Evolutionary conservation across 2,888 invertebrate genomes (phyloP), one percentile per base, ranked within the genome.

Genomic region (Aporophyla nigra): DNA sequence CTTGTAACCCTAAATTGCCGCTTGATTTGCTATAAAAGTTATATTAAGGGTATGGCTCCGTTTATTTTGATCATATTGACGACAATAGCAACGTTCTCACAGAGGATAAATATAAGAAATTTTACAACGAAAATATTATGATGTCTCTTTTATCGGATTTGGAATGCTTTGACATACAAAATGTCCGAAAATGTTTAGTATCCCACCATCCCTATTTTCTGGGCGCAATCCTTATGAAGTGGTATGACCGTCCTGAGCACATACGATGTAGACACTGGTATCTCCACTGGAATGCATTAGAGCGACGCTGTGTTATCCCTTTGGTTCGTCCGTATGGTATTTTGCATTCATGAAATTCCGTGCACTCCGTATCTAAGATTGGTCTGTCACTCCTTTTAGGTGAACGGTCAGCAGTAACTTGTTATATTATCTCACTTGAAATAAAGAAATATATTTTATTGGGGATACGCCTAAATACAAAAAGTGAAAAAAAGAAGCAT

Each of bases 261-360:
- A 77, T 59, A n/a, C 43, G n/a, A 58, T 33, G 68, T 59, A 16
- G 43, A 49, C 24, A 59, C n/a, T 40, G 6, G 10, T 24, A 19
- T 49, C 27, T 33, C 27, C 46, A 46, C 12, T 27, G 53, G 19
- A 62, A 71, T 56, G 27, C 54, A 71, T 40, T 6, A 54, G n/a
- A 27, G 54, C 62, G 21, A 16, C 43, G 24, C 24, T 43, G 12
- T 33, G 19, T 10, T 51, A 62, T 78, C 27, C 71, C 62, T 58
- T 78, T 71, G 63, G 56, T 24, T 63, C 54, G 56, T 56, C 24
- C 16, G 24, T 33, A 33, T 24, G 24, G 62, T 78, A 63, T 71
- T 78, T 78, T 77, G 72, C 71, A 65, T 78, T 65, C 72, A 65
- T 46, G 46, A 58, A 61, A 61, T 56, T 67, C 58, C 59, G 12